phyloP scores from a whole-genome alignment of 2,888 invertebrate genomes.

The Tenthredo distinguenda region DNA sequence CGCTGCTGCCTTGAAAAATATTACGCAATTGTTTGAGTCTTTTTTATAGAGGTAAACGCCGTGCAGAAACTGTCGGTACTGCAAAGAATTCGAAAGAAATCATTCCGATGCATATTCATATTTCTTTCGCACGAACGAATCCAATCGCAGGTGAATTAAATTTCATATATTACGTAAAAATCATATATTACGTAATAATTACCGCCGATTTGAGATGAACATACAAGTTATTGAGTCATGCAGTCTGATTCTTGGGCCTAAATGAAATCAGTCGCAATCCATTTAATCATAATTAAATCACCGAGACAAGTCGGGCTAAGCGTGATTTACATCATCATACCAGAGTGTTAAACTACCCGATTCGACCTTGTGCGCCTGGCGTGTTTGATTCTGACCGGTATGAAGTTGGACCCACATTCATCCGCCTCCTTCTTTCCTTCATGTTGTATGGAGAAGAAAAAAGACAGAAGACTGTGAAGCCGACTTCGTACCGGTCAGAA shows the following conservation, averaged over 20 bases:
- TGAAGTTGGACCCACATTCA: no score
- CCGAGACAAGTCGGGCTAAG: background rate
- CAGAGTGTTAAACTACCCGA: background rate
- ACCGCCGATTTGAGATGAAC: background rate
- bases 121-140: background rate
- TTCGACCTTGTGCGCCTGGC: background rate
- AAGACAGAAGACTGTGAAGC: no score
- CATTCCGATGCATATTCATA: no score
- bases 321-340: background rate
- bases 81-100: background rate
- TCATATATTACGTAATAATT: no score
- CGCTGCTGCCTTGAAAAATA: constrained; percentile 31
- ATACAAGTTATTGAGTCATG: no score
- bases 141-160: no score
- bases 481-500: no score
- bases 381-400: no score
- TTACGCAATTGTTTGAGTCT: constrained; percentile 34
- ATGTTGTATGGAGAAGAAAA: no score
- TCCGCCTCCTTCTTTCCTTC: no score
- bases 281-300: background rate
- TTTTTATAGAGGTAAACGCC: constrained; percentile 14
- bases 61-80: background rate
- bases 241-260: background rate
- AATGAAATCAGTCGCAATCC: background rate
- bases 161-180: no score